Base-by-base conservation (phyloP, 2,888 invertebrate species). In the Volucella bombylans region DNA sequence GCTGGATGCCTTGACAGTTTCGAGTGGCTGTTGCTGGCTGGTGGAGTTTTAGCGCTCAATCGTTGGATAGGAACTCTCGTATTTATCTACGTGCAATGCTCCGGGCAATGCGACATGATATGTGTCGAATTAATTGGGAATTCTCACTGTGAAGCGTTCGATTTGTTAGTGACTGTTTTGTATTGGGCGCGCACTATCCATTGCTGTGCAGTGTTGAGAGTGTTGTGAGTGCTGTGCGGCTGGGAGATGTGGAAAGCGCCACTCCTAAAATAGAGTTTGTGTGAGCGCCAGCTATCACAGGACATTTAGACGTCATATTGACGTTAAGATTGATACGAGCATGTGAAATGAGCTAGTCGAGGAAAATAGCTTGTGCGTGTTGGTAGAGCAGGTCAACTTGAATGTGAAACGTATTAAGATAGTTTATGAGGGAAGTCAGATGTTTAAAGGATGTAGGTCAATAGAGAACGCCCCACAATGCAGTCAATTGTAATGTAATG, bases 121-220 rank as follows among this genome's bases (percentile, higher is more conserved):
- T 85, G 85, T 85, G 85, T 85, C 85, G 85, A 68, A 85, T 85
- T 85, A 85, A 85, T 85, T 85, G 85, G 80, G 72, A 76, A 85
- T 80, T 85, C 80, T 76, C 85, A 80, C 76, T 72, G 85, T 49
- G 55, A 76, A 65, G 76, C 71, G 76, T 76, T 54, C 73, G 74
- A 69, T 74, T 74, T 83, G 79, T 80, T 69, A 52, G 45, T 39
- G 82, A 68, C 65, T 79, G 73, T 52, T 82, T 73, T 47, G 41
- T 41, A n/a, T 49, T 31, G 54, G 54, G 57, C 55, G 50, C 18
- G 47, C 52, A 15, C 0, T 31, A 6, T 31, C 4, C 31, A 6
- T 0, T 31, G 6, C 31, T 31, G 31, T 31, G 31, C 31, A 31
- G 31, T 31, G 31, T 23, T 4, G 23, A 23, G 23, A 23, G 3